Percentiles rank a stretch among this genome's conserved stretches.
Conservation (phyloP, 2,888 invertebrate species). For the Lamellibrachia columna region DNA sequence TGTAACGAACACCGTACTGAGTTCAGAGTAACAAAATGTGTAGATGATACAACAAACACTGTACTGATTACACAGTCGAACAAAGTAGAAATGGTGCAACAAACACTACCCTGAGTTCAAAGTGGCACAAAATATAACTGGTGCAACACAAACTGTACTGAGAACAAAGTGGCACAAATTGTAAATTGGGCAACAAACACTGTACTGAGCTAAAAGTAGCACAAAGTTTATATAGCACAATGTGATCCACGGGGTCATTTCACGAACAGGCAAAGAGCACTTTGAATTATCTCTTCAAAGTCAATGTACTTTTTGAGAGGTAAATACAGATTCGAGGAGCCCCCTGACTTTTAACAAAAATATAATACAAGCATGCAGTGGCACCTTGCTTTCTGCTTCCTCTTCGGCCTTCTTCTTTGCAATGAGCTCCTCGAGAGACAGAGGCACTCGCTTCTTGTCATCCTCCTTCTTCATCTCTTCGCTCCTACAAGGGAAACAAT, state of each 20-base stretch:
- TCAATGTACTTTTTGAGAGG: neutral
- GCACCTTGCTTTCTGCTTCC: constrained; percentile 86
- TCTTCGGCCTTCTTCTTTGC: constrained; percentile 97
- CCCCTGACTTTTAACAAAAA: neutral
- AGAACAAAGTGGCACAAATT: too few species aligned
- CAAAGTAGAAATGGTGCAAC: neutral
- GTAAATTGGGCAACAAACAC: neutral
- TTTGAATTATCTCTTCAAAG: neutral
- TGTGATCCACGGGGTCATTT: neutral
- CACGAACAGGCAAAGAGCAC: neutral
- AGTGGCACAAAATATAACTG: too few species aligned
- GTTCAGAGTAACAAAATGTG: too few species aligned
- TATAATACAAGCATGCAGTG: neutral
- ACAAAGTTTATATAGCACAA: neutral
- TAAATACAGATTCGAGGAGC: too few species aligned
- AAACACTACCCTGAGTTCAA: neutral
- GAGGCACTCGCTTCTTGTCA: constrained; percentile 69
- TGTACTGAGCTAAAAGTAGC: neutral
- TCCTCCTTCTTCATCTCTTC: constrained; percentile 34
- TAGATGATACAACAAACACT: neutral
- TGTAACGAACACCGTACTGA: too few species aligned
- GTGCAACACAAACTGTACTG: too few species aligned
- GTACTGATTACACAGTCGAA: neutral
- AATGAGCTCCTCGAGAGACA: constrained; percentile 93
- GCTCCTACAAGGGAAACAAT: neutral